Evolutionary conservation across 1,140 invertebrate genomes (phyloP), one percentile per base, ranked within the genome.

Genomic region (Chironomus tepperi): DNA sequence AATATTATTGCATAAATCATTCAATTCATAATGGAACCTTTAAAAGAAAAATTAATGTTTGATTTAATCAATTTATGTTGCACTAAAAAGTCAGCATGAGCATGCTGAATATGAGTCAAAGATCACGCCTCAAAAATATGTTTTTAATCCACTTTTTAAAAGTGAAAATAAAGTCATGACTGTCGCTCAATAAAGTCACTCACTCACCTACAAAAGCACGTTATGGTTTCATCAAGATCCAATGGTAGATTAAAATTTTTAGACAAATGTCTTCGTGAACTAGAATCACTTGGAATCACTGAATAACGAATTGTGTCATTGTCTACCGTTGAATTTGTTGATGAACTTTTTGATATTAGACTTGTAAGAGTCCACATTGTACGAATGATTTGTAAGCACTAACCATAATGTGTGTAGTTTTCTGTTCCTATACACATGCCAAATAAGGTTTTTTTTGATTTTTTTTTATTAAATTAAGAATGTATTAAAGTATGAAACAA

Each of bases 171-270:
- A 15, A 57, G n/a, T n/a, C 12, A 57, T 57, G 9, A 57, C 8
- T 47, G 12, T 57, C 5, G 24, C n/a, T n/a, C 8, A 5, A 47
- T 47, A 15, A 3, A 15, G n/a, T n/a, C n/a, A 5, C 24, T 10
- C 64, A 70, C 65, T 70, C 65, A 70, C 65, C 65, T 70, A 21
- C 65, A 70, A 19, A 70, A 70, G 18, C 65, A 70, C 9, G 6
- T 70, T 7, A 70, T 21, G 6, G 65, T 70, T 19, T 70, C 16
- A 19, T 70, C 65, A 70, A 70, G 18, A 70, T 70, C 18, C 18
- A 70, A 18, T 19, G 16, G 65, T 8, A 70, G 6, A 70, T 70
- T 19, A 12, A 9, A 18, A 19, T 70, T 70, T 70, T 21, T 70
- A 3, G 19, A 70, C 6, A 70, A 57, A 57, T 57, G 47, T 57